Evolutionary conservation across 2,113 vertebrate species (phyloP), one percentile per base, ranked within the genome.

Genomic region (Hyperopisus bebe): DNA sequence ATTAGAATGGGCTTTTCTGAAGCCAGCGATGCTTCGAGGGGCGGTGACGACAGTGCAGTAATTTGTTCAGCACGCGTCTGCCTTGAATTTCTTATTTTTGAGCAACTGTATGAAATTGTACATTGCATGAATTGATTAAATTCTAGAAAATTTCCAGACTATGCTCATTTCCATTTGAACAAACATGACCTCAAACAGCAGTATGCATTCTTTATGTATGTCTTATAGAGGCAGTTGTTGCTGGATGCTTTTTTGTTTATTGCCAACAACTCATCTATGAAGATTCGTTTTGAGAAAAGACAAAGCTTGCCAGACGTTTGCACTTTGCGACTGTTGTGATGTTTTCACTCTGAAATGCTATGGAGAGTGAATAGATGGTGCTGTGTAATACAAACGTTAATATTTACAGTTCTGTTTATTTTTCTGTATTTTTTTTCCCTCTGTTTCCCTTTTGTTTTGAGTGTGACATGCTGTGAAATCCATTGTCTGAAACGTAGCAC

Each of bases 401-500:
- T 66, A 27, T 27, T 77, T 74, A 74, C 5, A 5, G 70, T 83
- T 21, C 3, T 83, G 42, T 21, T 83, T 83, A 3, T 55, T 35
- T 89, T 51, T 50, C 8, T 62, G 51, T 83, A 47, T 84, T 85
- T 27, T 35, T n/a, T 4, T 5, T 70, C 11, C 17, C 21, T 15
- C 39, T 0, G 17, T 62, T 35, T 89, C 44, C 46, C 85, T 53
- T 50, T 74, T 44, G 58, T 27, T 77, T 74, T 5, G 88, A 91
- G 89, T 86, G 89, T 88, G 90, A 90, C 88, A 84, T 91, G 90
- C 53, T 31, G 42, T 77, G 51, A 88, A 90, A 90, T 90, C 74
- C 77, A 90, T 89, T 86, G 24, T 84, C 88, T 51, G 90, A 51
- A 85, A 88, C 88, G 87, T 89, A 80, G 89, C 88, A 53, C 87